Percentiles rank a stretch among this genome's conserved stretches.
Evolutionary conservation across 2,797 vertebrate genomes (phyloP).

Genomic region (Tenualosa ilisha): DNA sequence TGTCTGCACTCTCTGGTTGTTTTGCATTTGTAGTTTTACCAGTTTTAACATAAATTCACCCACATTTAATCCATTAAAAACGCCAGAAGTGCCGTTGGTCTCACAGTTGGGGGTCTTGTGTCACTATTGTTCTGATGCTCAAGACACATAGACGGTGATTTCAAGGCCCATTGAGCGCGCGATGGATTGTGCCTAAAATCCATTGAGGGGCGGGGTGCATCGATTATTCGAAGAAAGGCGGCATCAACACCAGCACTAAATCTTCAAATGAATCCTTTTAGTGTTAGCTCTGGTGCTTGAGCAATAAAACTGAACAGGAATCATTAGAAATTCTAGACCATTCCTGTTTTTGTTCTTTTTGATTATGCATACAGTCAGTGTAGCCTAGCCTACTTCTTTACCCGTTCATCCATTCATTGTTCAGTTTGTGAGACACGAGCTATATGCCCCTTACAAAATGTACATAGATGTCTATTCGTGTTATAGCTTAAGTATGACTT

Average conservation of each 20-base stretch:
- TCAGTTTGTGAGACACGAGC: not conserved
- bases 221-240: slow-evolving; percentile 61
- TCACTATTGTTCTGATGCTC: slow-evolving; percentile 71
- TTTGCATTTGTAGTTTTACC: not conserved
- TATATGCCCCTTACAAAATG: not conserved
- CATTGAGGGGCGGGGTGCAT: slow-evolving; percentile 59
- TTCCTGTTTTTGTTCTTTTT: slow-evolving; percentile 16
- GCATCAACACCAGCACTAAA: slow-evolving; percentile 50
- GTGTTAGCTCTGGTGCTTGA: not conserved
- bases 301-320: slow-evolving; percentile 7
- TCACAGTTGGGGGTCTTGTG: slow-evolving; percentile 66
- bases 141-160: slow-evolving; percentile 73
- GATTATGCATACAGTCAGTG: slow-evolving; percentile 1
- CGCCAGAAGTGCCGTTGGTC: slow-evolving; percentile 69
- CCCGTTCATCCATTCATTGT: not conserved
- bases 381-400: not conserved
- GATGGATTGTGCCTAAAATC: slow-evolving; percentile 73
- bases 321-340: slow-evolving; percentile 3
- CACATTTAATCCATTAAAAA: slow-evolving; percentile 46
- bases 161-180: slow-evolving; percentile 78
- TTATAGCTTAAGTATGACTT: not conserved
- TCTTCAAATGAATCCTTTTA: slow-evolving; percentile 28
- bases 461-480: not conserved
- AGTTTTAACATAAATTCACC: slow-evolving; percentile 28
- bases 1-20: not conserved